Percentiles rank a stretch among this genome's conserved stretches.
Evolutionary conservation across 1,140 invertebrate genomes (phyloP).

Genomic region (Dufourea novaeangliae): DNA sequence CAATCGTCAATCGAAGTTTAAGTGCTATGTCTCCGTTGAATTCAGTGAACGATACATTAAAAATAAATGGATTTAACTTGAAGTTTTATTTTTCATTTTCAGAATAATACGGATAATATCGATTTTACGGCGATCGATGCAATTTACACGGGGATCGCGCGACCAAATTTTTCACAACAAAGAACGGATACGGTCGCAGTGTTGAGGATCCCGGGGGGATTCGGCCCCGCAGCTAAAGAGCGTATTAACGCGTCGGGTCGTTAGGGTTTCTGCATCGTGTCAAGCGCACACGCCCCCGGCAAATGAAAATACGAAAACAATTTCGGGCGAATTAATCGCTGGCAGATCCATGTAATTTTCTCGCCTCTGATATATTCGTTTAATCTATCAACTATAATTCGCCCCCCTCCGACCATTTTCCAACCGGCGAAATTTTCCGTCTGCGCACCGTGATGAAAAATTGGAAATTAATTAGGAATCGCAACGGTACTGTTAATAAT

Average conservation of each 20-base stretch:
- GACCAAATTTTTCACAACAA: conserved; percentile 3
- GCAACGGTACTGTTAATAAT: too few species aligned
- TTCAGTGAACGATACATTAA: too few species aligned
- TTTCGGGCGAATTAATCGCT: conserved; percentile 58
- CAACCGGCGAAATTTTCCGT: background rate
- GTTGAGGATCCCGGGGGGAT: conserved; percentile 12
- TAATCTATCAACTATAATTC: conserved; percentile 12
- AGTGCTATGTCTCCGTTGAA: too few species aligned
- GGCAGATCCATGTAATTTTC: conserved; percentile 56
- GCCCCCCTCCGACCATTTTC: too few species aligned
- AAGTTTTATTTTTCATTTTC: too few species aligned
- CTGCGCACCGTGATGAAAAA: too few species aligned
- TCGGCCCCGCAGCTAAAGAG: conserved; percentile 58
- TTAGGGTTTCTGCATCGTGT: conserved; percentile 62
- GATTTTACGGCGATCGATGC: background rate
- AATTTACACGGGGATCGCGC: background rate
- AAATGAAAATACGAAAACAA: conserved; percentile 58
- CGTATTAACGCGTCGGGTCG: conserved; percentile 62
- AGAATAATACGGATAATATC: too few species aligned
- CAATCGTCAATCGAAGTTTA: too few species aligned
- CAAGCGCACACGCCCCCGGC: conserved; percentile 54
- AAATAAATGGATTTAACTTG: too few species aligned
- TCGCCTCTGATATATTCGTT: conserved; percentile 38
- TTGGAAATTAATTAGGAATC: too few species aligned
- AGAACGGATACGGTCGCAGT: conserved; percentile 30